Evolutionary conservation across 2,797 vertebrate genomes (phyloP), one percentile per base, ranked within the genome.

Genomic region (Microctenopoma stevenorrisi): DNA sequence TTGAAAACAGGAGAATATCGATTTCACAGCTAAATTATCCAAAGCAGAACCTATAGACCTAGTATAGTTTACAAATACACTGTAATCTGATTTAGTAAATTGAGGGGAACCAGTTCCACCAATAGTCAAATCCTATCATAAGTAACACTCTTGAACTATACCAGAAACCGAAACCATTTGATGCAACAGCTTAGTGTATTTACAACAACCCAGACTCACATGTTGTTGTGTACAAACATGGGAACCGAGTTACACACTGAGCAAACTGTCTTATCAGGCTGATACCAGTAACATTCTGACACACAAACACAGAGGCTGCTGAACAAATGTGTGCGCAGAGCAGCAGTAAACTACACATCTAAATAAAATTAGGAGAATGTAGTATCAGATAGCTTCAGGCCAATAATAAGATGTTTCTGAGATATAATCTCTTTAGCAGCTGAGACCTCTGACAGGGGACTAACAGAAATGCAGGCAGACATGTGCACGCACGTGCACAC

Each of bases 401-500:
- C 33, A 57, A 49, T 33, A 10, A 59, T 51, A 68, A 57, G 53
- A 47, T 4, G 18, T 72, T 71, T 48, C 37, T 69, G 57, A 59
- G 84, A 82, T 46, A 26, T 42, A 10, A 78, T 65, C 63, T 72
- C 55, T 33, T 1, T 16, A 60, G 56, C 76, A 72, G 73, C 79
- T 77, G 82, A 74, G 69, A 52, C 33, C 48, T n/a, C 57, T 60
- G 69, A 79, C 58, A 6, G 43, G 40, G 70, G 44, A 56, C 28
- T 65, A 67, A 72, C 60, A 66, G 22, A 28, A 61, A 50, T 7
- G 56, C 52, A 53, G 22, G n/a, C 26, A 28, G 4, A 13, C 72
- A 35, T 6, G 4, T 50, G 33, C 42, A 53, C 33, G 18, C 64
- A 47, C 4, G 3, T 50, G 18, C 13, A 30, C 57, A 58, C 70